Conservation (phyloP, 1,140 invertebrate species). For the Drosophila erecta region DNA sequence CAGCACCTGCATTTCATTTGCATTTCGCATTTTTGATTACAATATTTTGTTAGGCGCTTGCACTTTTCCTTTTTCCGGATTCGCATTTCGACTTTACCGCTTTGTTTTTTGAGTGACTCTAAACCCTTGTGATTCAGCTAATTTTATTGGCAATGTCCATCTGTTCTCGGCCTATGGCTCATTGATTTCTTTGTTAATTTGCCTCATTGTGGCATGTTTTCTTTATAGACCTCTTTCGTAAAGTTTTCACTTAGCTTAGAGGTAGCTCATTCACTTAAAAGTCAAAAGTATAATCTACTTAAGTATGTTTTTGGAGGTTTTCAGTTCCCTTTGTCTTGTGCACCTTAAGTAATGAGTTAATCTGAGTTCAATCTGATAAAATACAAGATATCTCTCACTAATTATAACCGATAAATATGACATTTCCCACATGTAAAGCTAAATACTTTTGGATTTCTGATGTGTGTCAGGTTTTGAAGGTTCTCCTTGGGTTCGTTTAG, state of each 20-base stretch:
- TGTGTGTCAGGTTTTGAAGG: conserved; percentile 22
- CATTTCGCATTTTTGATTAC: conserved; percentile 45
- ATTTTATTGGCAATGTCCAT: conserved; percentile 29
- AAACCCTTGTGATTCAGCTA: conserved; percentile 36
- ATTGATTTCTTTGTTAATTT: conserved; percentile 23
- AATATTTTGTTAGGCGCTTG: conserved; percentile 1
- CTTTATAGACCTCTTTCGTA: background rate
- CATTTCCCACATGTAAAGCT: background rate
- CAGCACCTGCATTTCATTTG: conserved; percentile 50
- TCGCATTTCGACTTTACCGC: conserved; percentile 3
- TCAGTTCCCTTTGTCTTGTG: no score
- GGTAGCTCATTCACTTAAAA: no score
- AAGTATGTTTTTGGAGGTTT: no score
- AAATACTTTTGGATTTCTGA: background rate
- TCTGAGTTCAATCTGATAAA: no score
- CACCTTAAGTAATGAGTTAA: no score
- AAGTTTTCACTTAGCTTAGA: background rate
- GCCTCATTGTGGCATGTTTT: conserved; percentile 23
- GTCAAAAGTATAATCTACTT: no score
- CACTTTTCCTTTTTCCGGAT: conserved; percentile 1
- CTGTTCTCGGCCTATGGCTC: conserved; percentile 46
- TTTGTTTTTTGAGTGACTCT: conserved; percentile 9
- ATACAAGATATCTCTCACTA: background rate
- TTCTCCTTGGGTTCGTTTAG: conserved; percentile 12
- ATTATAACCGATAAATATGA: background rate